A percentile compares a stretch with the other conserved stretches of the same genome.
Conservation (phyloP, 2,888 invertebrate species). For the Orthosia incerta region DNA sequence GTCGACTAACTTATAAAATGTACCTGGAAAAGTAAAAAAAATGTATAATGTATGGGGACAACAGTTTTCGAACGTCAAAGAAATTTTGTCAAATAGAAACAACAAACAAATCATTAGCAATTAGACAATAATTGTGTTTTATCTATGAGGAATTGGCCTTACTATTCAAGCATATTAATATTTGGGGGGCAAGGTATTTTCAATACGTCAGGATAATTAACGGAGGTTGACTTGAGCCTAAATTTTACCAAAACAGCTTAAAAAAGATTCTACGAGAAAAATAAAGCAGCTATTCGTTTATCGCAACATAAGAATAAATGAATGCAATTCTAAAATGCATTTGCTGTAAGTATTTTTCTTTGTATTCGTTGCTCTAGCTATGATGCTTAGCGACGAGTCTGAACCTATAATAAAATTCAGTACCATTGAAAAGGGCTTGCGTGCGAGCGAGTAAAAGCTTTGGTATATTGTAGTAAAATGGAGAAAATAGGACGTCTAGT, state of each 20-base stretch:
- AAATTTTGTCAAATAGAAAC: too few species aligned
- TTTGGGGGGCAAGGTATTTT: neutral
- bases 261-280: neutral
- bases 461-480: too few species aligned
- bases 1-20: too few species aligned
- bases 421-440: conserved; percentile 16
- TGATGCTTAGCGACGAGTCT: conserved; percentile 29
- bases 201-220: neutral
- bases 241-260: neutral
- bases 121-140: neutral
- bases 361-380: conserved; percentile 15
- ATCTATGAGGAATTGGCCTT: too few species aligned
- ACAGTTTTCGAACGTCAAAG: too few species aligned
- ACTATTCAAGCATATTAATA: too few species aligned
- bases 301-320: neutral
- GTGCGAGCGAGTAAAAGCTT: neutral
- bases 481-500: too few species aligned
- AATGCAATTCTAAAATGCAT: neutral
- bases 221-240: neutral
- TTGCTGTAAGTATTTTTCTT: conserved; percentile 24
- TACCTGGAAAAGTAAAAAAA: too few species aligned
- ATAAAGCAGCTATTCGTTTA: neutral
- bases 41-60: too few species aligned
- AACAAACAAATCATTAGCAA: conserved; percentile 8
- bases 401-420: conserved; percentile 30